Base-by-base conservation (phyloP, 2,888 invertebrate genomes). In the Rhimphoctona megacephalus region DNA sequence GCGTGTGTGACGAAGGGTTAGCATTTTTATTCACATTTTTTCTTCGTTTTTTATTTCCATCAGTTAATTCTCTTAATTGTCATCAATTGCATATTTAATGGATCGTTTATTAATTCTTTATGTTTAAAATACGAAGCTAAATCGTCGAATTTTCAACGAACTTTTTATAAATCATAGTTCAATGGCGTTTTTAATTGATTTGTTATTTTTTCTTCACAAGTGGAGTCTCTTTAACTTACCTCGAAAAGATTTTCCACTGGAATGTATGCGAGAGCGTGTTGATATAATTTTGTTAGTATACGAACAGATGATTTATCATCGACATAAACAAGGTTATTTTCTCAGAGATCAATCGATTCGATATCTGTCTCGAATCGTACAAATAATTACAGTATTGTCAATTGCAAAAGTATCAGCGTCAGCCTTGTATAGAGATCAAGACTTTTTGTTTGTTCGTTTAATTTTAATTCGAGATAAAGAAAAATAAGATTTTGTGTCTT, bases 171-270 rank as follows among this genome's bases (percentile, higher is more conserved):
- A 1, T 46, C 6, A n/a, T n/a, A 52, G 3, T 52, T 52, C 8
- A 52, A 52, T 8, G n/a, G 7, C 5, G n/a, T 4, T 52, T 54
- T 54, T 54, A 7, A 33, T 43, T 14, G 25, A 67, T 46, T 14
- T 25, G 30, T 36, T 19, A 14, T 22, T 17, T 57, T 3, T 11
- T 14, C 39, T 49, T 22, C 30, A 89, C 43, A 88, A 79, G 81
- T 85, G 86, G 70, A 49, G 25, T 22, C 11, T 61, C 17, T 95
- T 95, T 19, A 94, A 92, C 25, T 95, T 95, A 85, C 95, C 95
- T 95, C 93, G 81, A 94, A 95, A 46, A 36, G 61, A 46, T 36
- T 54, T 79, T 72, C 76, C 54, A 57, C 54, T 84, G 67, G 30
- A 49, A 57, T 70, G 19, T 33, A 66, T 49, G 78, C 22, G 57